Evolutionary conservation across 2,113 vertebrate genomes (phyloP), one percentile per base, ranked within the genome.

Genomic region (Boleophthalmus pectinirostris): DNA sequence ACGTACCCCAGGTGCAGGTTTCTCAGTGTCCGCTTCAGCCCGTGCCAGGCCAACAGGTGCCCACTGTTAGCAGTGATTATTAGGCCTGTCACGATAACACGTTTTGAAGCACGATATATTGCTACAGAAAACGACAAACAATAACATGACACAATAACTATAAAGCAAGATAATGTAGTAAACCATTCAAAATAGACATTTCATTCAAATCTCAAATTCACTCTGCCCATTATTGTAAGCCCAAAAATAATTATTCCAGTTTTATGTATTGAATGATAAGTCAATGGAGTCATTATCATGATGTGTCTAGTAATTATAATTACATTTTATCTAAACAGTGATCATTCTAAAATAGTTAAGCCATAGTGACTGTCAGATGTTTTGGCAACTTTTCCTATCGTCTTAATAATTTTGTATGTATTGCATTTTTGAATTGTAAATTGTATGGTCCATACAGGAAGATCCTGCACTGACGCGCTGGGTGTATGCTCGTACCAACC

Each of bases 391-490:
- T 25, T 23, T 24, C 12, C 13, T 58, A 11, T 25, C 54, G 23
- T 58, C 1, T 2, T 51, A 6, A 51, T 18, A 1, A 4, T 66
- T 46, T 46, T 21, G 0, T 20, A 18, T 75, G 35, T 54, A n/a
- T 54, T 10, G 8, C 2, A 3, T 5, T 23, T 66, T 0, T 77
- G 29, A 51, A 66, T 78, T 18, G 16, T 5, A 47, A 2, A 24
- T 47, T 70, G 1, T 14, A 72, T 13, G 78, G 38, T 82, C 23
- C 69, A 35, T 87, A 14, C 88, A 99, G 97, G 96, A 97, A 77
- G 92, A 99, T 70, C 96, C 96, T 38, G 96, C 97, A 0, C 57
- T 98, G 83, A 0, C 70, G 1, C 94, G 94, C 53, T 99, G 96
- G 97, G 88, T 80, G 70, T 89, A 92, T 0, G 96, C 96, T 4